Conservation (phyloP, 1,140 invertebrate genomes). For the Ceratoteleas bidentatus region DNA sequence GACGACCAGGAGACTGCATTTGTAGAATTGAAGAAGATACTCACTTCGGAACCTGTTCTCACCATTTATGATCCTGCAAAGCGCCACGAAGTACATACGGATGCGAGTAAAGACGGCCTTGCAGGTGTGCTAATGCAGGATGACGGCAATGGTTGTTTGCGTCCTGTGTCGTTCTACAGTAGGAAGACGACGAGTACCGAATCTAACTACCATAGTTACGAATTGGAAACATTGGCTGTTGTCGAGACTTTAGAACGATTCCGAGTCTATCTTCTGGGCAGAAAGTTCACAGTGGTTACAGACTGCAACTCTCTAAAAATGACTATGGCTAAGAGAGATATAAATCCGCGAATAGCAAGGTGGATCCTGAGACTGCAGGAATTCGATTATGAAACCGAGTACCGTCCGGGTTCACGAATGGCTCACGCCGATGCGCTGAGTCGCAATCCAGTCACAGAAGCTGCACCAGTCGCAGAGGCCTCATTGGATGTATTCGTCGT, state of each 20-base stretch:
- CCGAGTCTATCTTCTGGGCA: constrained; percentile 71
- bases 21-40: not conserved
- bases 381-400: constrained; percentile 14
- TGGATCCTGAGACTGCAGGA: constrained; percentile 25
- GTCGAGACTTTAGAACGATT: constrained; percentile 65
- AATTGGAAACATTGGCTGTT: constrained; percentile 74
- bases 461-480: not conserved
- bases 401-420: constrained; percentile 15
- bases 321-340: constrained; percentile 13
- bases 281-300: constrained; percentile 70
- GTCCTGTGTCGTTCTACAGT: constrained; percentile 68
- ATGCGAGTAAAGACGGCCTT: constrained; percentile 63
- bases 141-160: constrained; percentile 23
- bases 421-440: constrained; percentile 20
- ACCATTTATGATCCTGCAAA: not conserved
- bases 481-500: not conserved
- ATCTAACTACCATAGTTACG: constrained; percentile 67
- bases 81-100: constrained; percentile 33
- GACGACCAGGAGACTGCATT: constrained; percentile 9
- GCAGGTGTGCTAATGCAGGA: constrained; percentile 67
- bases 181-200: constrained; percentile 64
- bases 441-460: constrained; percentile 1
- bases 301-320: constrained; percentile 70
- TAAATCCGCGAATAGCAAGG: constrained; percentile 19
- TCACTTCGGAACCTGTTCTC: constrained; percentile 14